These are phyloP conservation scores for Oryzaephilus surinamensis DNA, from an alignment of 1,140 invertebrate genomes.

Conservation along the genomic window DNA sequence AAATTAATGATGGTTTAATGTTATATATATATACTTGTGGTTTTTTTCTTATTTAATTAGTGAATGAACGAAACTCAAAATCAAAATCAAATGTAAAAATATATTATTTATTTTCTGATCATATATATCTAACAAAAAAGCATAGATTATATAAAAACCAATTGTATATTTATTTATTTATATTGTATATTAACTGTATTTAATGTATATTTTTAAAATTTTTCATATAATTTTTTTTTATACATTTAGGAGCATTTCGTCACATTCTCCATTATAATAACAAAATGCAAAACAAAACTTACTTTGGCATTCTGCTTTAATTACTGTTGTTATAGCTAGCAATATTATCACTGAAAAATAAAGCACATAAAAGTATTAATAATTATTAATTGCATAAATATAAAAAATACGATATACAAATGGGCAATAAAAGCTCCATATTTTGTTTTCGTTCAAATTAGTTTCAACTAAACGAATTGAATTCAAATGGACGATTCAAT, in stretches of 20 bases:
- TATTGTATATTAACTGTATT: constrained; percentile 13
- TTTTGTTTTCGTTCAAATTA: not conserved
- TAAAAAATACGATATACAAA: constrained; percentile 18
- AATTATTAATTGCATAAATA: constrained; percentile 12
- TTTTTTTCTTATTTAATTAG: too few relatives aligned
- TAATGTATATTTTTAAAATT: constrained; percentile 5
- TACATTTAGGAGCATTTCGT: too few relatives aligned
- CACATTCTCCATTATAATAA: too few relatives aligned
- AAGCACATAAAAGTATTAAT: constrained; percentile 13
- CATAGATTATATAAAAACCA: not conserved
- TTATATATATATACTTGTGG: too few relatives aligned
- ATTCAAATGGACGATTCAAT: too few relatives aligned
- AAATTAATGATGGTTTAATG: too few relatives aligned
- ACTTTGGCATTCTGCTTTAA: constrained; percentile 35
- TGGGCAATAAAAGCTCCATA: constrained; percentile 1
- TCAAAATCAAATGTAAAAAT: too few relatives aligned
- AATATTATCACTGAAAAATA: constrained; percentile 34
- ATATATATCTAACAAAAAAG: not conserved
- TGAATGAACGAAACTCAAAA: too few relatives aligned
- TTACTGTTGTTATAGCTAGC: constrained; percentile 33
- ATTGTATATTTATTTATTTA: constrained; percentile 8
- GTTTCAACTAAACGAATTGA: constrained; percentile 2
- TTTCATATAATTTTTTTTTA: constrained; percentile 11
- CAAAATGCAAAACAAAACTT: constrained; percentile 25
- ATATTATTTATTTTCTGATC: not conserved